A percentile compares a stretch with the other conserved stretches of the same genome.
These are phyloP conservation scores for Apis florea DNA, from an alignment of 1,140 invertebrate genomes.

Conservation along the genomic window DNA sequence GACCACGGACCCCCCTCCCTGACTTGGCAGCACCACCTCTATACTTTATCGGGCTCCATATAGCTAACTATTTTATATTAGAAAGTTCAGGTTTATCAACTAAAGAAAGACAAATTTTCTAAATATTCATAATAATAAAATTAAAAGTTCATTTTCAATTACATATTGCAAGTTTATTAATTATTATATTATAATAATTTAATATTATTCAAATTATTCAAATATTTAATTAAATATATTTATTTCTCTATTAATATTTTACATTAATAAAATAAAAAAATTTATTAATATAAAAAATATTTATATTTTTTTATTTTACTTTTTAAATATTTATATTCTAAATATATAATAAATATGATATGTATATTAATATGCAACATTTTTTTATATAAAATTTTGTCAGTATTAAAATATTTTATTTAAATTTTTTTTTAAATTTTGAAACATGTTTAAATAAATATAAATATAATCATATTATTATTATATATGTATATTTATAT, in stretches of 20 bases:
- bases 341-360: background rate
- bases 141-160: background rate
- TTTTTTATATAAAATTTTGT: background rate
- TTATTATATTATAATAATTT: background rate
- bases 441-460: background rate
- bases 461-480: background rate
- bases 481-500: background rate
- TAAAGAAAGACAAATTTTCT: background rate
- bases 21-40: slow-evolving; percentile 49
- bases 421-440: background rate
- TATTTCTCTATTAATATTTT: background rate
- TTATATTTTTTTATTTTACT: background rate
- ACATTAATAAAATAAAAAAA: background rate
- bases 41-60: slow-evolving; percentile 49
- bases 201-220: background rate
- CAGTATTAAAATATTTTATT: background rate
- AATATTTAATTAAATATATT: background rate
- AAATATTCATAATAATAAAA: background rate
- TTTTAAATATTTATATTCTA: background rate
- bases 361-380: background rate
- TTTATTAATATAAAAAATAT: background rate
- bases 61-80: slow-evolving; percentile 29
- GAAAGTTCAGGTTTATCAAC: slow-evolving; percentile 13
- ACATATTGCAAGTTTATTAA: no score
- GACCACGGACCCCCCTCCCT: slow-evolving; percentile 67